Evolutionary conservation across 2,113 vertebrate species (phyloP), one percentile per base, ranked within the genome.

Genomic region (Anthoscopus minutus): DNA sequence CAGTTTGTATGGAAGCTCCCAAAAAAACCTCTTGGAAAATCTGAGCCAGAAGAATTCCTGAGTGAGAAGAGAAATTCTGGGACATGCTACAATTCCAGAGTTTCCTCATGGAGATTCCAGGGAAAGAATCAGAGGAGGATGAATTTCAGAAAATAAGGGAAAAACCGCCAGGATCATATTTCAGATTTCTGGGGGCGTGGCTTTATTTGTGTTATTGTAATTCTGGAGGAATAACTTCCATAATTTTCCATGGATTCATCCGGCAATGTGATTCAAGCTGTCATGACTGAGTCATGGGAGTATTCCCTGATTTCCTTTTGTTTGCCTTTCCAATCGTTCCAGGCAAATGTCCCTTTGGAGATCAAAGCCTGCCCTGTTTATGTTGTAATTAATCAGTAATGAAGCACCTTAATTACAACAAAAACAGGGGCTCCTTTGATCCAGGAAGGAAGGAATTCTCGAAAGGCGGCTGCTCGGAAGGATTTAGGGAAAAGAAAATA

Each of bases 371-470:
- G 84, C 88, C 56, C 77, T 84, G 89, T 71, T 78, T 81, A 73
- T 64, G 77, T 67, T 81, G 92, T 91, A 95, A 95, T 96, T 95
- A 95, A 94, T 94, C 82, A 28, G 58, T 92, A 95, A 96, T 64
- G 87, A 95, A 96, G 86, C 81, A 53, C 84, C 77, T 73, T 94
- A 96, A 96, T 96, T 94, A 96, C 85, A 69, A 37, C 14, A 76
- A 67, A 92, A 93, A 57, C 81, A 79, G 95, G 65, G 93, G 95
- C 57, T 19, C 28, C 95, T 94, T 95, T 91, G 92, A 93, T 95
- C 95, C 92, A 12, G 66, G 28, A 88, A 72, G 78, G 78, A 38
- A 95, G 74, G 70, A 45, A 72, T 72, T 64, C n/a, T 89, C 11
- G 38, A 89, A n/a, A 10, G 58, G 81, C 92, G 81, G 89, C 89